Percentiles rank a stretch among this genome's conserved stretches.
These are phyloP conservation scores for Lytechinus variegatus DNA, from an alignment of 35 echinoderm and acorn worm genomes.

Conservation along the genomic window DNA sequence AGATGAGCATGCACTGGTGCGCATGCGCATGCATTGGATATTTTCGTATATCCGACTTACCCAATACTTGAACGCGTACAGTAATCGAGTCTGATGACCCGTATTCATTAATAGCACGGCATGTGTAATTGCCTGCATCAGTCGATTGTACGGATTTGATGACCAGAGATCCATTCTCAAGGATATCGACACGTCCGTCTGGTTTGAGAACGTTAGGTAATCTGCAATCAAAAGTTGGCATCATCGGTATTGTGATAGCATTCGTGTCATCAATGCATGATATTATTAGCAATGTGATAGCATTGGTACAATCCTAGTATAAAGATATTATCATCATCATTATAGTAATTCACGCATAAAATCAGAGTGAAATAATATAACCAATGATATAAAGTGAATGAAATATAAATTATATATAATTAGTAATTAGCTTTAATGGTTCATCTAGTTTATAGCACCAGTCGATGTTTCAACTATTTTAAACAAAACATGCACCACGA, in stretches of 20 bases:
- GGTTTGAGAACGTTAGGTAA: slow-evolving; percentile 54
- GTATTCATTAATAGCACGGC: slow-evolving; percentile 83
- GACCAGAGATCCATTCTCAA: slow-evolving; percentile 75
- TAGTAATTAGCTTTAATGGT: too few species aligned
- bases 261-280: too few species aligned
- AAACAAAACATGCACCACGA: too few species aligned
- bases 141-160: slow-evolving; percentile 59
- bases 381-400: too few species aligned
- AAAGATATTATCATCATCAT: too few species aligned
- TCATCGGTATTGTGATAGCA: neutral
- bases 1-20: slow-evolving; percentile 4
- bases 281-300: too few species aligned
- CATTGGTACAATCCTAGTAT: too few species aligned
- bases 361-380: too few species aligned
- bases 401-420: too few species aligned
- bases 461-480: too few species aligned
- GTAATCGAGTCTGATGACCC: slow-evolving; percentile 86
- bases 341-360: too few species aligned
- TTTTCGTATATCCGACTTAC: slow-evolving; percentile 56
- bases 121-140: slow-evolving; percentile 89
- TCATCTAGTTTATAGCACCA: too few species aligned
- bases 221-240: slow-evolving; percentile 28
- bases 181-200: slow-evolving; percentile 57
- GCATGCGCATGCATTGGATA: neutral
- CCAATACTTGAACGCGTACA: slow-evolving; percentile 82